Evolutionary conservation across 1,140 invertebrate species (phyloP).

Genomic region (Camponotus floridanus): DNA sequence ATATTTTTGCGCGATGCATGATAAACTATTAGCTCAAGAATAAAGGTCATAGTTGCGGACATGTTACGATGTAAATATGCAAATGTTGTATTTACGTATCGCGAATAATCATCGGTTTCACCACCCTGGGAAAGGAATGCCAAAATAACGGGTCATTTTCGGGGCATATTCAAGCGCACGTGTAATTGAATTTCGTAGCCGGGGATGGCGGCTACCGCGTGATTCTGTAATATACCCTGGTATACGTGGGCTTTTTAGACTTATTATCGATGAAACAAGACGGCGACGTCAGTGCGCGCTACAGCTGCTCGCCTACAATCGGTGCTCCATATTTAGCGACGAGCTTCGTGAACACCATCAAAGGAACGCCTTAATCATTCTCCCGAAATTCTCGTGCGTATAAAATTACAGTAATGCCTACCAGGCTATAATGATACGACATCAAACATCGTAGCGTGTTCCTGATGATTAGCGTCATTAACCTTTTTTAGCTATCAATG

Average conservation of each 20-base stretch:
- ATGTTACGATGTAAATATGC: not conserved
- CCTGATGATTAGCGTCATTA: constrained; percentile 39
- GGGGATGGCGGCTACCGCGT: not conserved
- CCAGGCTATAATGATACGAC: constrained; percentile 58
- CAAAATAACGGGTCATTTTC: constrained; percentile 54
- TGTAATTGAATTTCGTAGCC: constrained; percentile 59
- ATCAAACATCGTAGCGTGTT: constrained; percentile 50
- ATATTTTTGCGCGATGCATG: not conserved
- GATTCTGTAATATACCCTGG: constrained; percentile 46
- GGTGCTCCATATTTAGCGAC: constrained; percentile 61
- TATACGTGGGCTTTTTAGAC: constrained; percentile 45
- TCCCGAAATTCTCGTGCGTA: constrained; percentile 58
- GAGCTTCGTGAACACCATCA: constrained; percentile 58
- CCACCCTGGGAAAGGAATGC: constrained; percentile 23
- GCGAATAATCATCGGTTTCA: constrained; percentile 30
- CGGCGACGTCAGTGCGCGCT: constrained; percentile 12
- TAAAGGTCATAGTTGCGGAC: not conserved
- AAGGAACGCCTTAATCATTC: constrained; percentile 66
- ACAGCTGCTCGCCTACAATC: constrained; percentile 48
- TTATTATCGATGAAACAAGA: constrained; percentile 57
- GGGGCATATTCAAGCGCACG: constrained; percentile 25
- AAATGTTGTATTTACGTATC: constrained; percentile 16
- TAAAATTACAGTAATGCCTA: constrained; percentile 66
- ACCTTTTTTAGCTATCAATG: constrained; percentile 27
- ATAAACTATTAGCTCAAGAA: not conserved